Conservation (phyloP, 1,140 invertebrate genomes). For the Drosophila persimilis region DNA sequence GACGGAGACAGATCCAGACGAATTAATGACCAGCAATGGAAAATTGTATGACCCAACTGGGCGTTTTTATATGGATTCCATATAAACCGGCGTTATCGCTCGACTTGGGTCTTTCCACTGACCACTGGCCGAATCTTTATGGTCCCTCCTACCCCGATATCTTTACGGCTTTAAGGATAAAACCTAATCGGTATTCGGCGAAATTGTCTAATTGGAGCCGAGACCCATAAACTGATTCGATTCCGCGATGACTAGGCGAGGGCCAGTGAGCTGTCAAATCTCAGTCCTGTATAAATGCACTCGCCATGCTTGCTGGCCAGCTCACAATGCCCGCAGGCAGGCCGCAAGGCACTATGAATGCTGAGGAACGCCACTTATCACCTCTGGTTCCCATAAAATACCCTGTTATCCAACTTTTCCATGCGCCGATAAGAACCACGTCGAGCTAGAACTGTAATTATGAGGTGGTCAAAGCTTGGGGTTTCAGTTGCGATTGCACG, state of each 20-base stretch:
- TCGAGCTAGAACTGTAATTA: conserved; percentile 50
- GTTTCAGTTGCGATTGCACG: conserved; percentile 58
- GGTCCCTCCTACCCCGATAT: background rate
- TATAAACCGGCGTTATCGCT: conserved; percentile 49
- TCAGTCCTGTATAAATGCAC: conserved; percentile 55
- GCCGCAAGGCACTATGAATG: conserved; percentile 35
- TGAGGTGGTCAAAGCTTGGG: background rate
- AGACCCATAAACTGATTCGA: conserved; percentile 15
- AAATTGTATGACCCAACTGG: conserved; percentile 46
- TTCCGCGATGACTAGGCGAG: background rate
- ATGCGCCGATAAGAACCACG: conserved; percentile 38
- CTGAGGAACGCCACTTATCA: conserved; percentile 47
- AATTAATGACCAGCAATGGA: conserved; percentile 74
- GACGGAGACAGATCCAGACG: conserved; percentile 16
- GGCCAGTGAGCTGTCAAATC: conserved; percentile 31
- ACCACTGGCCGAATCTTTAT: conserved; percentile 54
- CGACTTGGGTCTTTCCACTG: conserved; percentile 22
- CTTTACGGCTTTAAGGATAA: conserved; percentile 47
- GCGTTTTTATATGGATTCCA: conserved; percentile 65
- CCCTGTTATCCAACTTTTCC: conserved; percentile 30
- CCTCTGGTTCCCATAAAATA: conserved; percentile 23
- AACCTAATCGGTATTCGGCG: conserved; percentile 39
- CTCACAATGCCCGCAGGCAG: conserved; percentile 27
- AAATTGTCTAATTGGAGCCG: conserved; percentile 26
- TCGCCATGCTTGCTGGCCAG: background rate